Evolutionary conservation across 2,113 vertebrate genomes (phyloP).

Genomic region (Tenebrosternarchus preto): DNA sequence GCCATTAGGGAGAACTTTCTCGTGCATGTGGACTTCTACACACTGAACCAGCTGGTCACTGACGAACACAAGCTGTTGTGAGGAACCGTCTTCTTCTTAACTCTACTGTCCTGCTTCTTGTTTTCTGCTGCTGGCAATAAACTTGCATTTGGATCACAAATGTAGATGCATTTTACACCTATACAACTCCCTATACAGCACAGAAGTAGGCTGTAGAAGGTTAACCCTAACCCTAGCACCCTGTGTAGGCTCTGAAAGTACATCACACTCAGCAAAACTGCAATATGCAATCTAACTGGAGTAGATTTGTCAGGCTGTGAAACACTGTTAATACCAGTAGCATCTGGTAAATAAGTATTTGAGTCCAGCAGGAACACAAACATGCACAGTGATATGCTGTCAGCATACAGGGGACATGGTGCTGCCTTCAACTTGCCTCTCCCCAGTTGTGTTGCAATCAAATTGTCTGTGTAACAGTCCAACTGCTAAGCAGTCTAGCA

Average conservation of each 20-base stretch:
- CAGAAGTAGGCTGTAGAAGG: constrained; percentile 27
- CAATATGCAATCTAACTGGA: constrained; percentile 6
- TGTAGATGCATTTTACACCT: constrained; percentile 24
- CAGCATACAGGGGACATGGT: constrained; percentile 8
- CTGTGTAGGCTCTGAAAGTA: constrained; percentile 37
- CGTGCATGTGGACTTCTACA: neutral
- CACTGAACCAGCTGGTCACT: no score
- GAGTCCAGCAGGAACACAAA: constrained; percentile 37
- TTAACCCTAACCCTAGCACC: no score
- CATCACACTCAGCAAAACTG: no score
- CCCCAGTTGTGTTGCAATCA: constrained; percentile 39
- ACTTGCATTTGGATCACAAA: constrained; percentile 27
- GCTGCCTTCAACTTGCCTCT: neutral
- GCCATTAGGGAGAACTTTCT: neutral
- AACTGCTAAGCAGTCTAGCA: neutral
- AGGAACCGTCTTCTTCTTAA: constrained; percentile 28
- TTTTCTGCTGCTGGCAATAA: constrained; percentile 33
- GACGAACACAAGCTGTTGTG: no score
- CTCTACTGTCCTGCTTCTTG: constrained; percentile 25
- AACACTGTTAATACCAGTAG: constrained; percentile 35
- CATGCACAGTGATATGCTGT: constrained; percentile 30
- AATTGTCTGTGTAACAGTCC: constrained; percentile 21
- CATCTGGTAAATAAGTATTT: constrained; percentile 24
- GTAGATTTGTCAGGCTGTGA: constrained; percentile 34
- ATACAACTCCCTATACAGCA: neutral